Evolutionary conservation across 2,888 invertebrate species (phyloP).

Genomic region (Malthinus seriepunctatus): DNA sequence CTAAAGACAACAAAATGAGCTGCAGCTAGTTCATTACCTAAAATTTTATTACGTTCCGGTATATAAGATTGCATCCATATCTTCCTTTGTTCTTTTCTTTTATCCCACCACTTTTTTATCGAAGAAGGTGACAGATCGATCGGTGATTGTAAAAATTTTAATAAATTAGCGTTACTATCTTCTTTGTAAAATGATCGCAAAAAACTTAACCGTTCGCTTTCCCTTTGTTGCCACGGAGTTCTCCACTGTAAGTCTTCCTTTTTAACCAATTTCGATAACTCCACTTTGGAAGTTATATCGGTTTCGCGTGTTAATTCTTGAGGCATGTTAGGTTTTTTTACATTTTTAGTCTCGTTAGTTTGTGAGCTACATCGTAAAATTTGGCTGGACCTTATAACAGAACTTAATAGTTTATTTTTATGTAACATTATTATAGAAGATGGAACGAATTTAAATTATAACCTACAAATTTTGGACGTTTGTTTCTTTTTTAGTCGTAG

Average conservation of each 20-base stretch:
- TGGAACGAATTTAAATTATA: no score
- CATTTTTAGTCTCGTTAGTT: no score
- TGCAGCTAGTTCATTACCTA: slow-evolving; percentile 83
- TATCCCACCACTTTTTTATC: slow-evolving; percentile 62
- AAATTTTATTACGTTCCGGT: slow-evolving; percentile 60
- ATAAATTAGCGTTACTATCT: slow-evolving; percentile 56
- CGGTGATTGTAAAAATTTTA: slow-evolving; percentile 55
- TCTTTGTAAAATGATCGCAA: slow-evolving; percentile 62
- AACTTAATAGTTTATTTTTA: no score
- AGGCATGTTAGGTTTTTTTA: slow-evolving; percentile 8
- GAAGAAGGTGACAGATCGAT: slow-evolving; percentile 57
- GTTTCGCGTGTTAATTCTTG: slow-evolving; percentile 16
- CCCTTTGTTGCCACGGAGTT: slow-evolving; percentile 62
- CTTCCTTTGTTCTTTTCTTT: slow-evolving; percentile 56
- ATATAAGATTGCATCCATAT: slow-evolving; percentile 65
- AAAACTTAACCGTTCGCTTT: slow-evolving; percentile 62
- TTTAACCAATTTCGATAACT: slow-evolving; percentile 24
- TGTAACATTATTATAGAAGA: no score
- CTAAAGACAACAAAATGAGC: slow-evolving; percentile 82
- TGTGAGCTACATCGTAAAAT: no score
- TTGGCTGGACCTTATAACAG: no score
- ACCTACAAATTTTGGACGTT: no score
- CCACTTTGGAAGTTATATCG: slow-evolving; percentile 23
- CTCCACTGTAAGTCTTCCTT: slow-evolving; percentile 64
- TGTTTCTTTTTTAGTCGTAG: no score